Percentiles rank a stretch among this genome's conserved stretches.
Evolutionary conservation across 2,888 invertebrate species (phyloP).

Genomic region (Drosophila formosana): DNA sequence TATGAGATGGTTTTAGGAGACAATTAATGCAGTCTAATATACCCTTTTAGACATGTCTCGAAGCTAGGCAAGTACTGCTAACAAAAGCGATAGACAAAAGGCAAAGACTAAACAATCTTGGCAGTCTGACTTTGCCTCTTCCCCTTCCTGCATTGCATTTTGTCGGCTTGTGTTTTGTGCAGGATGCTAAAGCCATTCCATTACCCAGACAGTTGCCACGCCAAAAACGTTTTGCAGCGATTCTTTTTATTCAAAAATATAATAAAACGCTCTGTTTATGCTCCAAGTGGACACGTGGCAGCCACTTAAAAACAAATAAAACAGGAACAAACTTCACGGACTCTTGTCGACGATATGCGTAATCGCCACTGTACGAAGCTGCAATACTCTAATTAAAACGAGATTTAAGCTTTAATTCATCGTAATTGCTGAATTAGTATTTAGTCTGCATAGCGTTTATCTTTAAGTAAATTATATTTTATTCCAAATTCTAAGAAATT

Average conservation of each 20-base stretch:
- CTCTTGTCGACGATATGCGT: neutral
- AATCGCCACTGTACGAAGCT: neutral
- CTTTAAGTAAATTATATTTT: too few species aligned
- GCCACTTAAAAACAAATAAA: constrained; percentile 40
- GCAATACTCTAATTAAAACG: constrained; percentile 17
- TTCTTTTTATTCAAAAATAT: constrained; percentile 39
- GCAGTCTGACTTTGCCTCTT: constrained; percentile 17
- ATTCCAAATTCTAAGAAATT: too few species aligned
- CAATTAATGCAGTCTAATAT: neutral
- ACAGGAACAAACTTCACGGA: constrained; percentile 8
- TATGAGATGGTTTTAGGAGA: neutral
- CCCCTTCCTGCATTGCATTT: constrained; percentile 1
- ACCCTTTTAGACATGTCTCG: neutral
- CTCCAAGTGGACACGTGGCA: constrained; percentile 59
- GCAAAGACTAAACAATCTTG: constrained; percentile 53
- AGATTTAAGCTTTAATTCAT: too few species aligned
- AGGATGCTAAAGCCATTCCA: constrained; percentile 46
- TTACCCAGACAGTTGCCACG: constrained; percentile 40
- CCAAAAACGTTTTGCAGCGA: constrained; percentile 44
- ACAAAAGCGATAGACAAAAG: constrained; percentile 39
- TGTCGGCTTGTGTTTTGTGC: constrained; percentile 26
- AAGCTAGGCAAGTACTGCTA: constrained; percentile 5
- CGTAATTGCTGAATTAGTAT: too few species aligned
- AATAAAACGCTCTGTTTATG: constrained; percentile 55
- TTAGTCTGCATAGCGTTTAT: too few species aligned